Base-by-base conservation (phyloP, 2,113 vertebrate genomes). In the Gopherus flavomarginatus region DNA sequence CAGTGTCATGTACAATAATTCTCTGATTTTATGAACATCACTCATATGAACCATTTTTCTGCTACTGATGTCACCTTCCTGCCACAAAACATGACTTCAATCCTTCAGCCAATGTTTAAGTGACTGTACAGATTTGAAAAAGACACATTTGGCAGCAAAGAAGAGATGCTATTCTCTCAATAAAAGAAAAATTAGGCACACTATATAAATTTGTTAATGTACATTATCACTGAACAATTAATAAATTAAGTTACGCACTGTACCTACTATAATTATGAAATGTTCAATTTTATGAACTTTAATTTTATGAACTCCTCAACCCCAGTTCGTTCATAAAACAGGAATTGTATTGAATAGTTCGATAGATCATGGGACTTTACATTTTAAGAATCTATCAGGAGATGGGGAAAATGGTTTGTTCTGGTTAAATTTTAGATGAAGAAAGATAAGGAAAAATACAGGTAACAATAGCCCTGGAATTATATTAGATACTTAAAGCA, bases 291-390 rank as follows among this genome's bases (percentile, higher is more conserved):
- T 72, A 21, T 72, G 5, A 72, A 72, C 65, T 21, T 72, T 38
- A n/a, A 72, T 72, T 38, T 38, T 38, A 72, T 38, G 19, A 72
- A 22, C n/a, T 38, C n/a, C 17, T 22, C 65, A 72, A 38, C 38
- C 65, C 65, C 65, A 72, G 65, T 69, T 69, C 21, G 31, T 38
- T 72, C 65, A 38, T 72, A 72, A 38, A 72, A 72, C 9, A 72
- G 65, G 17, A 69, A 69, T 35, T 69, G 35, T 72, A 21, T 1
- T 72, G 65, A 72, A 38, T 38, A 72, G 72, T 95, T 79, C 85
- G 92, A 57, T 75, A 88, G 38, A 86, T 81, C 89, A 42, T 13
- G 65, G 54, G 84, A 87, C 31, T 94, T 92, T 89, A 95, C 2
- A 27, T 83, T 81, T 47, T 27, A 78, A 78, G 75, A 78, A 77